Conservation (phyloP, 2,888 invertebrate genomes). For the Laothoe populi region DNA sequence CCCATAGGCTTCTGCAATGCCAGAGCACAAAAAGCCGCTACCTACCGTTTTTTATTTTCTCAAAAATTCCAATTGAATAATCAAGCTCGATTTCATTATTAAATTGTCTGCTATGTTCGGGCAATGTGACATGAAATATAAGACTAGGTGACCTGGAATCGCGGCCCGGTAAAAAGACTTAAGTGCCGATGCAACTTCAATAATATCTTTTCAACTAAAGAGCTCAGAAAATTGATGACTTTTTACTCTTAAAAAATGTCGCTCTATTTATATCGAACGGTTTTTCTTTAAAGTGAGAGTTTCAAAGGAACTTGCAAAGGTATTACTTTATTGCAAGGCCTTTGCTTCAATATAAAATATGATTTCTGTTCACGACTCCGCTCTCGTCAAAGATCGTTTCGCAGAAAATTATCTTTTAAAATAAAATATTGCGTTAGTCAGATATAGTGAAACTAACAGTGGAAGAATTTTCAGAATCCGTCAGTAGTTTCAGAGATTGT, state of each 20-base stretch:
- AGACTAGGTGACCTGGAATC: constrained; percentile 3
- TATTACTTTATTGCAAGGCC: not conserved
- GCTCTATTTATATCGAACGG: constrained; percentile 7
- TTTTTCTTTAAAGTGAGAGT: constrained; percentile 1
- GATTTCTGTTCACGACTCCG: no score
- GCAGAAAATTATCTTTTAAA: no score
- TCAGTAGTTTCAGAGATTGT: no score
- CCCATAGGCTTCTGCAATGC: no score
- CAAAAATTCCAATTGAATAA: not conserved
- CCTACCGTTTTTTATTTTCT: not conserved
- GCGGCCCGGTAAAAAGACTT: not conserved
- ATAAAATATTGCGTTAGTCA: no score
- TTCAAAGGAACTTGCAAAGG: not conserved
- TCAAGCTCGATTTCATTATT: constrained; percentile 2
- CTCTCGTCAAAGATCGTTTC: no score
- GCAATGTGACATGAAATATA: constrained; percentile 4
- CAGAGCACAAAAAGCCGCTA: no score
- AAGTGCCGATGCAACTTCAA: constrained; percentile 2
- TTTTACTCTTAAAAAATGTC: constrained; percentile 13
- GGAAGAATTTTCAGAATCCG: no score
- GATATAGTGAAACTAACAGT: no score
- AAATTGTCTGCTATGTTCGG: not conserved
- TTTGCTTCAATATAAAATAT: not conserved
- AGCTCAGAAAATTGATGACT: constrained; percentile 6
- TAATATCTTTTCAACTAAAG: constrained; percentile 19